Percentiles rank a stretch among this genome's conserved stretches.
Conservation (phyloP, 2,888 invertebrate genomes). For the Shargacucullia verbasci region DNA sequence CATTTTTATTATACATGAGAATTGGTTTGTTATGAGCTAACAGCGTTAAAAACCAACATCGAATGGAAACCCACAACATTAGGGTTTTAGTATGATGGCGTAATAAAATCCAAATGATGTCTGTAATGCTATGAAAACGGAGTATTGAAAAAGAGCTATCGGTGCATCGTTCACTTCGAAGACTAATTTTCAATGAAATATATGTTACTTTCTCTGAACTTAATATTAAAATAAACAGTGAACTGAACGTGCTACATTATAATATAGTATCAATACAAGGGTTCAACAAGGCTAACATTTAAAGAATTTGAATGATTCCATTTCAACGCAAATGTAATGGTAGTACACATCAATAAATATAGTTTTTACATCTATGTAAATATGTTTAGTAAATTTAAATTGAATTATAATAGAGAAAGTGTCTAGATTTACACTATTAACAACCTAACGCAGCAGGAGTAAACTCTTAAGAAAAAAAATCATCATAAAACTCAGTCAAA, state of each 20-base stretch:
- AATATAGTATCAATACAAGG: background rate
- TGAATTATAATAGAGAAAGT: conserved; percentile 50
- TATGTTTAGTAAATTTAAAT: conserved; percentile 40
- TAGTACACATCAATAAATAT: conserved; percentile 43
- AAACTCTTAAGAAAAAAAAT: conserved; percentile 30
- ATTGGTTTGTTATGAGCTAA: conserved; percentile 23
- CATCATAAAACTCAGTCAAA: conserved; percentile 31
- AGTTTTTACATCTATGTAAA: conserved; percentile 37
- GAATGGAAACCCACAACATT: conserved; percentile 30
- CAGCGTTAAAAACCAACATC: conserved; percentile 37
- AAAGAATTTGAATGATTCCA: conserved; percentile 48
- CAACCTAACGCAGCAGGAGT: conserved; percentile 47
- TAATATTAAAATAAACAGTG: conserved; percentile 19
- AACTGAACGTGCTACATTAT: conserved; percentile 10
- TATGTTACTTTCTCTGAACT: conserved; percentile 6
- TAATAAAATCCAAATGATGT: conserved; percentile 35
- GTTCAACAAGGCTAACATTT: conserved; percentile 25
- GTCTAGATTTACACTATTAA: conserved; percentile 48
- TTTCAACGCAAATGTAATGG: conserved; percentile 23
- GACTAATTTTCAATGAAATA: background rate
- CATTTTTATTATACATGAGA: too few species aligned
- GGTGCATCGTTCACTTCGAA: conserved; percentile 5
- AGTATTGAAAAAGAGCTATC: background rate
- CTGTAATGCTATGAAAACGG: conserved; percentile 32
- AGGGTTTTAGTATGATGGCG: conserved; percentile 39